These are phyloP conservation scores for Tetrax tetrax DNA, from an alignment of 2,113 vertebrate genomes.

Conservation along the genomic window DNA sequence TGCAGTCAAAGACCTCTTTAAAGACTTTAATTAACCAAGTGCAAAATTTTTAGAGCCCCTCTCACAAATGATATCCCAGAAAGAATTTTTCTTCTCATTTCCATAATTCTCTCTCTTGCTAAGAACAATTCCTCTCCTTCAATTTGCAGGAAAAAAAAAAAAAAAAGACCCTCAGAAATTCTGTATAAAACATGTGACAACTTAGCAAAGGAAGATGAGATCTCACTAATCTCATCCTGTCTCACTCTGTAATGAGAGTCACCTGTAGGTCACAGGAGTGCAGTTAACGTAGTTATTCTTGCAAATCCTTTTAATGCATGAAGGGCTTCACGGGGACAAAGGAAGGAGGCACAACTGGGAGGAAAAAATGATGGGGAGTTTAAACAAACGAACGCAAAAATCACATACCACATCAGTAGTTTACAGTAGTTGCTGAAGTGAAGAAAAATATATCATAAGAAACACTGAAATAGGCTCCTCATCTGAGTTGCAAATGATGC, in stretches of 20 bases:
- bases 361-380: not conserved
- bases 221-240: not conserved
- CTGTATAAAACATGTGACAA: not conserved
- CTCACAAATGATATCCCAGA: fast-evolving
- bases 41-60: not conserved
- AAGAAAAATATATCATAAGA: not conserved
- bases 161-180: not conserved
- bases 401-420: not conserved
- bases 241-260: not conserved
- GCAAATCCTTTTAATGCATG: not conserved
- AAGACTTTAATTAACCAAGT: not conserved
- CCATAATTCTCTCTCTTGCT: not conserved
- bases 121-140: not conserved
- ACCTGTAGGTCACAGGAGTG: not conserved
- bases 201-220: not conserved
- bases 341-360: not conserved
- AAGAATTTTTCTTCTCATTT: not conserved
- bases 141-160: no score
- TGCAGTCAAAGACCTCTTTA: not conserved
- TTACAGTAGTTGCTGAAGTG: not conserved
- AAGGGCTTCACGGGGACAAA: not conserved
- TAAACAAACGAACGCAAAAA: not conserved
- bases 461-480: not conserved
- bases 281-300: not conserved
- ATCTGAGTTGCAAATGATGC: not conserved